Percentiles rank a stretch among this genome's conserved stretches.
These are phyloP conservation scores for Neopelma chrysocephalum DNA, from an alignment of 2,797 vertebrate genomes.

Conservation along the genomic window DNA sequence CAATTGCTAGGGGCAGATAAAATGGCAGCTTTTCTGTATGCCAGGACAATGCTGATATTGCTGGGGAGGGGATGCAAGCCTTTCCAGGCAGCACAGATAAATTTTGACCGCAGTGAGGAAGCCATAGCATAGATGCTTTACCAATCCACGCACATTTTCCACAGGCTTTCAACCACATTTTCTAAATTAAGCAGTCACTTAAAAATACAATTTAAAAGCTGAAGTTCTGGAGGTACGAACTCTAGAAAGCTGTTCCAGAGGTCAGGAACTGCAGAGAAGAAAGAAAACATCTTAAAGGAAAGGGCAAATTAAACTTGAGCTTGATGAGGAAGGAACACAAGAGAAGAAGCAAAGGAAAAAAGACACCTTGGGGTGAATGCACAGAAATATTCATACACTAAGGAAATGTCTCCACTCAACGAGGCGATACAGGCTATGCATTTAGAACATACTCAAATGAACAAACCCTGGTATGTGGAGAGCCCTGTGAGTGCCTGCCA, in stretches of 20 bases:
- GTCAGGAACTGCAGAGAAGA: background rate
- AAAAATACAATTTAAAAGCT: background rate
- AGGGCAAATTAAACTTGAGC: background rate
- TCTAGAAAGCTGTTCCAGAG: background rate
- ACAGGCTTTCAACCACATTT: background rate
- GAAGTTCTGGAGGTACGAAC: background rate
- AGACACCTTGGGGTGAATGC: background rate
- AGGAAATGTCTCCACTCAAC: background rate
- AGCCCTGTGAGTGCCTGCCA: background rate
- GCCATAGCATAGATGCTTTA: background rate
- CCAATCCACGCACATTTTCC: background rate
- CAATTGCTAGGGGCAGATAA: conserved; percentile 51
- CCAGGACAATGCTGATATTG: conserved; percentile 13
- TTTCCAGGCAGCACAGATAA: conserved; percentile 9
- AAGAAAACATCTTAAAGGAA: background rate
- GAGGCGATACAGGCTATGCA: background rate
- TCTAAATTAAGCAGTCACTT: background rate
- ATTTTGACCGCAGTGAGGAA: background rate
- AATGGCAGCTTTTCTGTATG: conserved; percentile 18
- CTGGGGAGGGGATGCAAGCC: conserved; percentile 20
- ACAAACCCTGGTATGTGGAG: background rate
- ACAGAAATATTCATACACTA: background rate
- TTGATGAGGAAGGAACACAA: background rate
- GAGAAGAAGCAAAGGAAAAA: background rate
- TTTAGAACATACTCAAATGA: background rate